A percentile compares a stretch with the other conserved stretches of the same genome.
phyloP scores from a whole-genome alignment of 35 echinoderm and acorn worm genomes.

The Ptychodera flava region DNA sequence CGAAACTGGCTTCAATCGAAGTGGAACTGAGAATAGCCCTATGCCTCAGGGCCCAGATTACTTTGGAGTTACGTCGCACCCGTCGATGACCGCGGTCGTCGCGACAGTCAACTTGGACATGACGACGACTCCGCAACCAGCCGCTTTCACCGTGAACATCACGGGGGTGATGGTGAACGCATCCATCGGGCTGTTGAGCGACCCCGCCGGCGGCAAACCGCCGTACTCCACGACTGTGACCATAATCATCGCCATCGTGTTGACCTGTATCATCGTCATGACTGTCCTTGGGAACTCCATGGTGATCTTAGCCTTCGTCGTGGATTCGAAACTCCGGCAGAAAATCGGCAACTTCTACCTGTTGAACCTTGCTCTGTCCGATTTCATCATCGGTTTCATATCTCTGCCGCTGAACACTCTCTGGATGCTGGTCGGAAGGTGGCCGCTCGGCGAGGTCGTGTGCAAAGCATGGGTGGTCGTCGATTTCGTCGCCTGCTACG shows the following conservation, averaged over 20 bases:
- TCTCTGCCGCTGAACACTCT: conserved; percentile 22
- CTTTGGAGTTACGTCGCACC: too few species aligned
- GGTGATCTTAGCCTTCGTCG: conserved; percentile 40
- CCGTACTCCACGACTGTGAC: neutral
- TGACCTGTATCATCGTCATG: conserved; percentile 19
- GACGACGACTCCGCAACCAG: too few species aligned
- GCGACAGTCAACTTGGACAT: too few species aligned
- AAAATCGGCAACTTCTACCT: conserved; percentile 29
- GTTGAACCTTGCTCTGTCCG: conserved; percentile 43
- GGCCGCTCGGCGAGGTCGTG: conserved; percentile 38
- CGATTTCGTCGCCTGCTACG: conserved; percentile 32
- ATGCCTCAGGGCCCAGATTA: too few species aligned
- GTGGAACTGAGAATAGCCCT: too few species aligned
- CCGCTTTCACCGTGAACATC: too few species aligned
- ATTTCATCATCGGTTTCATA: conserved; percentile 35
- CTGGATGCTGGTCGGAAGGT: conserved; percentile 25
- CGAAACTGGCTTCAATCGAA: too few species aligned
- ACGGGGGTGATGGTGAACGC: too few species aligned
- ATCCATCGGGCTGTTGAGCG: too few species aligned
- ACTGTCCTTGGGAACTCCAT: conserved; percentile 55
- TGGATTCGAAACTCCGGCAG: conserved; percentile 24
- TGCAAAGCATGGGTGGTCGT: conserved; percentile 37
- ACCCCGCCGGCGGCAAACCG: too few species aligned
- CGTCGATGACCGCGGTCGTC: too few species aligned
- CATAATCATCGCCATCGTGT: neutral